Percentiles rank a stretch among this genome's conserved stretches.
Evolutionary conservation across 2,797 vertebrate species (phyloP).

Genomic region (Epinephelus malabaricus): DNA sequence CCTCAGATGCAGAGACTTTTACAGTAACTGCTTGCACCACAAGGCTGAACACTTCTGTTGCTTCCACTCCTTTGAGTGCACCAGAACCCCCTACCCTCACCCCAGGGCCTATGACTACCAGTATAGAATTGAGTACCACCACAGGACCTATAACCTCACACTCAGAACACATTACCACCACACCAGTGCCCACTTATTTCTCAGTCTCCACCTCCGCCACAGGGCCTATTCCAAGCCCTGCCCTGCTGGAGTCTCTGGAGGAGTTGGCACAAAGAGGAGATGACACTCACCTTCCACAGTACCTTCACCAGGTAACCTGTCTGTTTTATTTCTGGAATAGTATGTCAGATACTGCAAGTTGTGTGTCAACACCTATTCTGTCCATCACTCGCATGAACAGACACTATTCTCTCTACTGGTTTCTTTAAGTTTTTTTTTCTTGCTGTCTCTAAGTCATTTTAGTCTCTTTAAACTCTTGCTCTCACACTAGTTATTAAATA

Average conservation of each 20-base stretch:
- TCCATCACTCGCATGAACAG: constrained; percentile 6
- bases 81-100: constrained; percentile 21
- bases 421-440: neutral
- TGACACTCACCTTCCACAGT: constrained; percentile 87
- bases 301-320: constrained; percentile 92
- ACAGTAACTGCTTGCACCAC: constrained; percentile 23
- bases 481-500: constrained; percentile 31
- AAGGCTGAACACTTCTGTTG: constrained; percentile 34
- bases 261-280: constrained; percentile 81
- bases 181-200: constrained; percentile 37
- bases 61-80: constrained; percentile 18
- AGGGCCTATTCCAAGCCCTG: constrained; percentile 33
- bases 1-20: constrained; percentile 37
- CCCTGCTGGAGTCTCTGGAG: constrained; percentile 65
- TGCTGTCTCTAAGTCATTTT: constrained; percentile 6
- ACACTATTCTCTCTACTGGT: constrained; percentile 3
- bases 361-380: neutral
- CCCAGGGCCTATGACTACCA: constrained; percentile 11
- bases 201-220: constrained; percentile 45
- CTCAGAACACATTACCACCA: constrained; percentile 51
- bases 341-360: neutral
- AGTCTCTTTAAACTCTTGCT: constrained; percentile 7
- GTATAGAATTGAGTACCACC: constrained; percentile 34
- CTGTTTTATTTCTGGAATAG: constrained; percentile 16
- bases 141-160: constrained; percentile 43